phyloP scores from a whole-genome alignment of 2,797 vertebrate species.

The Natrix natrix region DNA sequence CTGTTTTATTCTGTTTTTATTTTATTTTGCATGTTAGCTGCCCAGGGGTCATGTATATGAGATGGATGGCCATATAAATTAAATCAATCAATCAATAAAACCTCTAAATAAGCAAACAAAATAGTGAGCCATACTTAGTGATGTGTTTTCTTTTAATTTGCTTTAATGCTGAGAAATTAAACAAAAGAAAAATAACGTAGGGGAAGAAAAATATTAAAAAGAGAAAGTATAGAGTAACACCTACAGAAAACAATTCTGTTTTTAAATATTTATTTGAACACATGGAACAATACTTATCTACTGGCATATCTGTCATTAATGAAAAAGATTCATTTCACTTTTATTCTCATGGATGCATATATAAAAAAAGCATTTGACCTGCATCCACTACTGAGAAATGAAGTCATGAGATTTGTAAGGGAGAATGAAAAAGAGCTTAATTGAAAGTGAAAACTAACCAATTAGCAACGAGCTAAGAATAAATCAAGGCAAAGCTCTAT shows the following conservation, averaged over 20 bases:
- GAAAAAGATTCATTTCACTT: neutral
- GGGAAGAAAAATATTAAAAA: neutral
- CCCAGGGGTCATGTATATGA: neutral
- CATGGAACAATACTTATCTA: neutral
- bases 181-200: neutral
- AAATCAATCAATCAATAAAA: neutral
- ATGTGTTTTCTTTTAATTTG: neutral
- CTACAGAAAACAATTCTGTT: neutral
- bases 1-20: neutral
- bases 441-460: neutral
- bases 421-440: neutral
- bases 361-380: neutral
- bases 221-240: neutral
- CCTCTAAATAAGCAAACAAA: neutral
- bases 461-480: neutral
- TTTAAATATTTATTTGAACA: neutral
- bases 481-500: neutral
- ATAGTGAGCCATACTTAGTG: neutral
- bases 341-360: neutral
- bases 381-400: neutral
- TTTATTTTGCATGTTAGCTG: neutral
- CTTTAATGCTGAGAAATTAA: neutral
- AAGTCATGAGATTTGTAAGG: neutral
- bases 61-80: neutral
- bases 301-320: neutral